Evolutionary conservation across 1,140 invertebrate species (phyloP).

Genomic region (Drosophila littoralis): DNA sequence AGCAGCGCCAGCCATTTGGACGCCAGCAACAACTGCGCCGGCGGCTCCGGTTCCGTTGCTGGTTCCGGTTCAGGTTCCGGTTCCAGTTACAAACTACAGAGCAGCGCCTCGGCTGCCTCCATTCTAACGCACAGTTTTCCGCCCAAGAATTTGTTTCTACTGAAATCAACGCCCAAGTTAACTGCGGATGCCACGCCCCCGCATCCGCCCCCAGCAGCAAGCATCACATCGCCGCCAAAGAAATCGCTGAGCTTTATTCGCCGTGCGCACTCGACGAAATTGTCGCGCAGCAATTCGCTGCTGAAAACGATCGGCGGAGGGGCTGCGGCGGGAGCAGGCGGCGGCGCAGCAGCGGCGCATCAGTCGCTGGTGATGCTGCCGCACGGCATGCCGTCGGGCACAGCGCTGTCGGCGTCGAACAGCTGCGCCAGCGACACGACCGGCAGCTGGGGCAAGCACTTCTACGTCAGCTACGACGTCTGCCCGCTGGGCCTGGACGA

Average conservation of each 20-base stretch:
- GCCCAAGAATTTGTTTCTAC: conserved; percentile 80
- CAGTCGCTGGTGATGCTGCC: conserved; percentile 52
- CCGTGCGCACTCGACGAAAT: conserved; percentile 89
- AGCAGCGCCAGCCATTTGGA: conserved; percentile 56
- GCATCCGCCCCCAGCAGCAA: conserved; percentile 12
- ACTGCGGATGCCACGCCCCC: conserved; percentile 25
- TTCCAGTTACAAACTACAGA: conserved; percentile 61
- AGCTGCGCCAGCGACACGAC: conserved; percentile 84
- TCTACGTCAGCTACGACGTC: conserved; percentile 75
- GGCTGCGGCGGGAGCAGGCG: neutral
- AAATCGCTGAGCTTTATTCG: conserved; percentile 87
- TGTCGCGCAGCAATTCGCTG: conserved; percentile 88
- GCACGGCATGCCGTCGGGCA: conserved; percentile 48
- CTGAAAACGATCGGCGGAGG: conserved; percentile 84
- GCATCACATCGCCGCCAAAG: conserved; percentile 80
- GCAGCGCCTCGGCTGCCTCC: conserved; percentile 67
- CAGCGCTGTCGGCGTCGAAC: conserved; percentile 35
- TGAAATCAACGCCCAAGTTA: conserved; percentile 80
- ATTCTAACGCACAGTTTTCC: conserved; percentile 78
- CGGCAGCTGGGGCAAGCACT: conserved; percentile 85
- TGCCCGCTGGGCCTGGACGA: conserved; percentile 74
- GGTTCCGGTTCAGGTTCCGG: neutral
- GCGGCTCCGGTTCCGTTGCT: neutral
- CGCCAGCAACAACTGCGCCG: conserved; percentile 11
- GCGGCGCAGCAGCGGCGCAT: neutral